Evolutionary conservation across 2,113 vertebrate species (phyloP).

Genomic region (Tringa solitaria): DNA sequence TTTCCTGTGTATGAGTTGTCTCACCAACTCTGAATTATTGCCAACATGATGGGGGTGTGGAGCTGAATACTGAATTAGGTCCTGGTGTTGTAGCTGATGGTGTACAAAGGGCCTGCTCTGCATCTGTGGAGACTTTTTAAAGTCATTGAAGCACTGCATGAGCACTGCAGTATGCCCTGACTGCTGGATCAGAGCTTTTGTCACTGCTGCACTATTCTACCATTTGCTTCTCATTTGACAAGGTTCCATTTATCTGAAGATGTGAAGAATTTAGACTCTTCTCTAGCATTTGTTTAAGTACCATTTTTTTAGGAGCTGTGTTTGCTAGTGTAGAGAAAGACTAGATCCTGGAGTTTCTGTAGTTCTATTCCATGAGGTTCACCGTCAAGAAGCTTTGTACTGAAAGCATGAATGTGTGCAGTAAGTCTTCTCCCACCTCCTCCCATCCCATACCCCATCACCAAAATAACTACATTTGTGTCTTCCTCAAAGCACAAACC

Average conservation of each 20-base stretch:
- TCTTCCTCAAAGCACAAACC: background rate
- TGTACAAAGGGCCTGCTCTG: background rate
- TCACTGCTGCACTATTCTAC: background rate
- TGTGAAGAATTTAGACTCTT: background rate
- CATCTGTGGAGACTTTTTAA: background rate
- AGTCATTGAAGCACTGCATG: background rate
- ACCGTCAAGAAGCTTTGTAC: background rate
- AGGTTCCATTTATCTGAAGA: background rate
- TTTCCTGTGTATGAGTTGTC: background rate
- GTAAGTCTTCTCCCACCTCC: background rate
- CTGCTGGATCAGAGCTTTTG: background rate
- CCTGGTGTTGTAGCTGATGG: background rate
- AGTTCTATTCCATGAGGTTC: background rate
- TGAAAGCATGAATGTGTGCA: background rate
- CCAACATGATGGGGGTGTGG: background rate
- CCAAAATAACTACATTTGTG: background rate
- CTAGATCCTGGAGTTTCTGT: background rate
- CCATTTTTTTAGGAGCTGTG: background rate
- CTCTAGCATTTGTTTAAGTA: background rate
- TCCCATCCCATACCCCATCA: background rate
- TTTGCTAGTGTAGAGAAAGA: background rate
- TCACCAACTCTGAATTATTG: conserved; percentile 1
- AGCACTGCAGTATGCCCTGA: background rate
- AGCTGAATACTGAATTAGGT: background rate
- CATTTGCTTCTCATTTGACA: background rate